Evolutionary conservation across 2,113 vertebrate genomes (phyloP).

Genomic region (Ia io): DNA sequence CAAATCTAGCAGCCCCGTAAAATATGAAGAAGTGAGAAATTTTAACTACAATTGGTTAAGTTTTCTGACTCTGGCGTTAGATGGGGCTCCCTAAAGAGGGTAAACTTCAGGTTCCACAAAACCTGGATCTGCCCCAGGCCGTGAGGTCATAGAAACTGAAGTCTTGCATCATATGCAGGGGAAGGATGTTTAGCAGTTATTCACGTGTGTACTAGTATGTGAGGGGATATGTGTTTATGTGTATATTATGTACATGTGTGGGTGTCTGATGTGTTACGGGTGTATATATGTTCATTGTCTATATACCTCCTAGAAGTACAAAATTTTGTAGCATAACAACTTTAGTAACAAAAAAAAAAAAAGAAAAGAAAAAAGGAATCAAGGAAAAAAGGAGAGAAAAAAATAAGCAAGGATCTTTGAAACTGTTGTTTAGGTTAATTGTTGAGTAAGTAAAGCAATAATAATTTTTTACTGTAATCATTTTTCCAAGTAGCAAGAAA

Average conservation of each 20-base stretch:
- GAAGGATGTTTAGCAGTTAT: neutral
- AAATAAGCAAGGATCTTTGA: neutral
- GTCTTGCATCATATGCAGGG: neutral
- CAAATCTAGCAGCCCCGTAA: neutral
- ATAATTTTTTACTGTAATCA: neutral
- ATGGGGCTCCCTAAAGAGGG: neutral
- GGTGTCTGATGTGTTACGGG: neutral
- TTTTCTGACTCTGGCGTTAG: neutral
- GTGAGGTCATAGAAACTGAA: neutral
- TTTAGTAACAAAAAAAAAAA: neutral
- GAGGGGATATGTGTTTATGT: neutral
- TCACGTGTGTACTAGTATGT: neutral
- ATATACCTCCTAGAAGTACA: neutral
- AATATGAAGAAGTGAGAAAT: neutral
- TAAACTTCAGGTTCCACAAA: neutral
- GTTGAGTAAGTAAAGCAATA: slow-evolving; percentile 6
- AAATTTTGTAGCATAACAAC: slow-evolving; percentile 22
- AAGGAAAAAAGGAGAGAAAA: neutral
- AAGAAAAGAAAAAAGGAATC: neutral
- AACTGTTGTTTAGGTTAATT: neutral
- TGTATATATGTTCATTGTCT: neutral
- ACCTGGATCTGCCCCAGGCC: neutral
- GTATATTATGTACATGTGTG: neutral
- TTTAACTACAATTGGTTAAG: neutral
- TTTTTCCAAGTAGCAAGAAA: slow-evolving; percentile 16